A percentile compares a stretch with the other conserved stretches of the same genome.
Evolutionary conservation across 1,140 invertebrate species (phyloP).

Genomic region (Caenorhabditis tropicalis): DNA sequence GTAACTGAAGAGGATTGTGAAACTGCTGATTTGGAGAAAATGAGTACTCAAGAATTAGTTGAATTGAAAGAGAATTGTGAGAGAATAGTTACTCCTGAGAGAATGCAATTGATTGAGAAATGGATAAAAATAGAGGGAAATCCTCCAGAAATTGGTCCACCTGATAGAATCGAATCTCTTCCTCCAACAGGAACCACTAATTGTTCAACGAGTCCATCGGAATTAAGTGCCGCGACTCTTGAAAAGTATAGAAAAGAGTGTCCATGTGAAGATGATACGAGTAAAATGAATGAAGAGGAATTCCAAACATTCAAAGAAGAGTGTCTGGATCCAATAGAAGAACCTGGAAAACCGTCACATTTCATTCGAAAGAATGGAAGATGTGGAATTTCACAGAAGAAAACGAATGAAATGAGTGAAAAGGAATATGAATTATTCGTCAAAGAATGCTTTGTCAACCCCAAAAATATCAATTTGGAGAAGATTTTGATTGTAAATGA

Average conservation of each 20-base stretch:
- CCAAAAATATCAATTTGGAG: background rate
- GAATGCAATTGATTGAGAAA: background rate
- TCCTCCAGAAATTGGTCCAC: background rate
- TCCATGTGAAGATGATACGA: conserved; percentile 21
- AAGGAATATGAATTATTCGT: background rate
- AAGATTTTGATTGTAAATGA: background rate
- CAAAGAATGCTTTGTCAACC: background rate
- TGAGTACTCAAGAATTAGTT: background rate
- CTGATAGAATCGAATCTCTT: background rate
- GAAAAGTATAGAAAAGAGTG: background rate
- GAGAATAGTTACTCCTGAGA: background rate
- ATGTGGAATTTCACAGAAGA: background rate
- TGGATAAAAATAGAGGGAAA: background rate
- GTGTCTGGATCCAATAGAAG: background rate
- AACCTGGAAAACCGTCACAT: background rate
- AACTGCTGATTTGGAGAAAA: background rate
- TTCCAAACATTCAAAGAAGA: background rate
- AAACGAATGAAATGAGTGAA: background rate
- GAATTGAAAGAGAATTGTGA: background rate
- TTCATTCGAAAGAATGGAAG: conserved; percentile 13
- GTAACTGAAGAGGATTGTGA: background rate
- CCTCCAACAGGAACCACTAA: background rate
- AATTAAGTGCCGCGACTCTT: background rate
- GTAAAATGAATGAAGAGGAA: background rate
- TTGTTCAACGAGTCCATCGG: background rate